Base-by-base conservation (phyloP, 2,888 invertebrate species). In the Cataglyphis cursor region DNA sequence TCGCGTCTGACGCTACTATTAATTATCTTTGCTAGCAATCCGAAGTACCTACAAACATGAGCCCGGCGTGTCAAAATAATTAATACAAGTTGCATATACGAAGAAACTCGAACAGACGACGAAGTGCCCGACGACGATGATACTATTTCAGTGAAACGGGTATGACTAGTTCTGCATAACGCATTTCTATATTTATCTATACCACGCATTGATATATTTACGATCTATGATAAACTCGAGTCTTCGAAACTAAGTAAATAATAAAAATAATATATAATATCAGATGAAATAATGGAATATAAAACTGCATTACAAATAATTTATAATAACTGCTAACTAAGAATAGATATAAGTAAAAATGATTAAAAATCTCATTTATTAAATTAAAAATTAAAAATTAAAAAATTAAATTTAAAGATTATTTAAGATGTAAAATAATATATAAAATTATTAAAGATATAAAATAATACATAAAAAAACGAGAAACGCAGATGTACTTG, bases 1-100 rank as follows among this genome's bases (percentile, higher is more conserved):
- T 89, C 87, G 85, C 84, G 85, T 87, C 87, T 78, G 74, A 21
- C 82, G 84, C 87, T 85, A 90, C 87, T 85, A 90, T 89, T 89
- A 90, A 89, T 89, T 90, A 90, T 89, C 85, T 81, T 76, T 24
- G 72, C 82, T 83, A 83, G 85, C 59, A 83, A 80, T 48, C 81
- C 81, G 31, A 76, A 81, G 81, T 64, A 70, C 70, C 88, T 72
- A 86, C 57, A 87, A 84, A 85, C 90, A 88, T 82, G 90, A 75
- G 66, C 76, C 78, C 70, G 72, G 59, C 87, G 73, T 87, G 90
- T 90, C 90, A 84, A 90, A 87, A 85, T 89, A 89, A 88, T 88
- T 86, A 87, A 88, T 89, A 86, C 88, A 76, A 61, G 62, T 83
- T n/a, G 76, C 86, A 8, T 70, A 51, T 70, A 51, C 57, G 78